Percentiles rank a stretch among this genome's conserved stretches.
These are phyloP conservation scores for Rhinogobio ventralis DNA, from an alignment of 2,797 vertebrate species.

Conservation along the genomic window DNA sequence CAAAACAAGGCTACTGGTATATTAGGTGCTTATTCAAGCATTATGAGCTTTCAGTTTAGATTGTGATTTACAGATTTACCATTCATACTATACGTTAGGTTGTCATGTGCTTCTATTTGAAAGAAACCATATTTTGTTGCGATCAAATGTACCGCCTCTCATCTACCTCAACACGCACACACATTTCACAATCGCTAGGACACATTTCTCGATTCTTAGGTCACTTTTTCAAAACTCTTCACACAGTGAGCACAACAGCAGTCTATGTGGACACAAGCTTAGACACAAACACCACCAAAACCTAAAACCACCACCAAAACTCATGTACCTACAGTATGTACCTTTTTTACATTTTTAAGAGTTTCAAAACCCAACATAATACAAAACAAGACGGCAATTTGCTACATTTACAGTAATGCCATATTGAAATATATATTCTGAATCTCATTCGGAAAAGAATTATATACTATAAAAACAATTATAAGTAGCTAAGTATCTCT, in stretches of 20 bases:
- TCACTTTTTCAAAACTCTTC: neutral
- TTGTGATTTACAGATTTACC: neutral
- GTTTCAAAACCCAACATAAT: neutral
- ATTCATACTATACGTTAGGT: neutral
- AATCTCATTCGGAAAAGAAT: no score
- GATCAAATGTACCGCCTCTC: neutral
- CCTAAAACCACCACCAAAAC: no score
- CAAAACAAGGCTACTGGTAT: neutral
- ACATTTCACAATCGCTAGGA: neutral
- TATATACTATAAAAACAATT: neutral
- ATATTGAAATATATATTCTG: no score
- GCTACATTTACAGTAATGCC: neutral
- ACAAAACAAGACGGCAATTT: no score
- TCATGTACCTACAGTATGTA: neutral
- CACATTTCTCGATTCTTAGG: neutral
- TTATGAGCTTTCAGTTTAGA: slow-evolving; percentile 6
- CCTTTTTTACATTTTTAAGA: no score
- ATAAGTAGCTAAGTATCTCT: neutral
- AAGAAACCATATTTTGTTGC: neutral
- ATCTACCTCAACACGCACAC: neutral
- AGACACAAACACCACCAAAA: no score
- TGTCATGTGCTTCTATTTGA: neutral
- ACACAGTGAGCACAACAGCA: neutral
- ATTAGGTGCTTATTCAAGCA: neutral
- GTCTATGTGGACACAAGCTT: neutral